Percentiles rank a stretch among this genome's conserved stretches.
Evolutionary conservation across 2,888 invertebrate species (phyloP).

Genomic region (Mythimna ferrago): DNA sequence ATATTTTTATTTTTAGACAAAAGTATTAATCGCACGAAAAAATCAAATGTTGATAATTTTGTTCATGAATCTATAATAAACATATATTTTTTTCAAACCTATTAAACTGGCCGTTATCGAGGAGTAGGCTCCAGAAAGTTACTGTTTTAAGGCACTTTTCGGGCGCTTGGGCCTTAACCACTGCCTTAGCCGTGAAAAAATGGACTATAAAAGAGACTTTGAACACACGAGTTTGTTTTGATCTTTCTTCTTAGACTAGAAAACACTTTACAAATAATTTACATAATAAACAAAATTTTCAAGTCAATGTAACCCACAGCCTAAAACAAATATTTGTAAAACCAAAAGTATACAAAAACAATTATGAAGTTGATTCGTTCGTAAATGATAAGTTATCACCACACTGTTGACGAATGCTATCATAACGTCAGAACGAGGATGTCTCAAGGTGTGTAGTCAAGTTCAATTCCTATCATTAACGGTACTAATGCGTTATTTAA

Average conservation of each 20-base stretch:
- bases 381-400: slow-evolving; percentile 49
- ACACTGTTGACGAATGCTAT: slow-evolving; percentile 38
- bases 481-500: slow-evolving; percentile 16
- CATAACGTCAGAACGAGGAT: slow-evolving; percentile 17
- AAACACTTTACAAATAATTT: background rate
- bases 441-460: slow-evolving; percentile 53
- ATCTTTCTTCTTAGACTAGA: background rate
- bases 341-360: slow-evolving; percentile 27
- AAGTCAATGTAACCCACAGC: slow-evolving; percentile 38
- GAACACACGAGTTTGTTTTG: background rate
- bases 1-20: too few species aligned
- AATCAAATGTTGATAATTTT: too few species aligned
- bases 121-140: too few species aligned
- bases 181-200: too few species aligned
- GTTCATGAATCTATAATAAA: too few species aligned
- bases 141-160: too few species aligned
- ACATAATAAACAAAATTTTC: slow-evolving; percentile 8
- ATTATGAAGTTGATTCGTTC: slow-evolving; percentile 36
- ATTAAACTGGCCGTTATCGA: too few species aligned
- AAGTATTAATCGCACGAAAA: too few species aligned
- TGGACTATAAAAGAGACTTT: too few species aligned
- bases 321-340: slow-evolving; percentile 25
- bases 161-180: too few species aligned
- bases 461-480: slow-evolving; percentile 40
- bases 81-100: too few species aligned